Conservation (phyloP, 2,113 vertebrate species). For the Perca schrenkii region DNA sequence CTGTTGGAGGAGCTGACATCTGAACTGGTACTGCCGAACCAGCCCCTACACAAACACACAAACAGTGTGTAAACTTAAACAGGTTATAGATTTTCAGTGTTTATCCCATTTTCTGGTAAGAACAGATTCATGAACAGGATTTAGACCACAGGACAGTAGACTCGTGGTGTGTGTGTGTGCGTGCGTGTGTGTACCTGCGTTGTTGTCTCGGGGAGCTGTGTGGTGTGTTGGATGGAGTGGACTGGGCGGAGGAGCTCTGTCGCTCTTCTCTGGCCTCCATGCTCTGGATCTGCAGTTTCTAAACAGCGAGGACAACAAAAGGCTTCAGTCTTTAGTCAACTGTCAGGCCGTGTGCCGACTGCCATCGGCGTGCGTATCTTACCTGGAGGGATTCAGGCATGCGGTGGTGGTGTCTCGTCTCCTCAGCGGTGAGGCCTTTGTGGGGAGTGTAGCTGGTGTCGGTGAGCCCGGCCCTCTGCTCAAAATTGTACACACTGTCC, state of each 20-base stretch:
- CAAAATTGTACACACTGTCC: conserved; percentile 94
- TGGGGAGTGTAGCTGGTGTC: conserved; percentile 95
- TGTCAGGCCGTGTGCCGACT: too few relatives aligned
- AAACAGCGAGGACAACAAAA: conserved; percentile 7
- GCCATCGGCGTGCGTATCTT: conserved; percentile 51
- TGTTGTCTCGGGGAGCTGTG: conserved; percentile 92
- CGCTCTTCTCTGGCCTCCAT: conserved; percentile 89
- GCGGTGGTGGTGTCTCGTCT: conserved; percentile 90
- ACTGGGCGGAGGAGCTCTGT: conserved; percentile 88
- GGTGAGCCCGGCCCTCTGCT: conserved; percentile 92
- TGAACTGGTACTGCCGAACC: conserved; percentile 88
- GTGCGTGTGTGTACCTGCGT: conserved; percentile 82
- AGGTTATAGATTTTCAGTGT: neutral
- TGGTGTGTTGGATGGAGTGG: conserved; percentile 90
- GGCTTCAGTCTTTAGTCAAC: neutral
- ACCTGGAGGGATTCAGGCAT: conserved; percentile 94
- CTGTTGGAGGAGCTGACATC: conserved; percentile 83
- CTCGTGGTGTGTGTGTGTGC: neutral
- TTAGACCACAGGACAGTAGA: too few relatives aligned
- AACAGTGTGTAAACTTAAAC: neutral
- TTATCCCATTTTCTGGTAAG: neutral
- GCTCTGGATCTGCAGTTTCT: conserved; percentile 94
- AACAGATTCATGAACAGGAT: too few relatives aligned
- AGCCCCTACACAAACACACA: conserved; percentile 83
- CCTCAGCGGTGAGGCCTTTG: conserved; percentile 95